Evolutionary conservation across 1,140 invertebrate species (phyloP).

Genomic region (Caerostris darwini): DNA sequence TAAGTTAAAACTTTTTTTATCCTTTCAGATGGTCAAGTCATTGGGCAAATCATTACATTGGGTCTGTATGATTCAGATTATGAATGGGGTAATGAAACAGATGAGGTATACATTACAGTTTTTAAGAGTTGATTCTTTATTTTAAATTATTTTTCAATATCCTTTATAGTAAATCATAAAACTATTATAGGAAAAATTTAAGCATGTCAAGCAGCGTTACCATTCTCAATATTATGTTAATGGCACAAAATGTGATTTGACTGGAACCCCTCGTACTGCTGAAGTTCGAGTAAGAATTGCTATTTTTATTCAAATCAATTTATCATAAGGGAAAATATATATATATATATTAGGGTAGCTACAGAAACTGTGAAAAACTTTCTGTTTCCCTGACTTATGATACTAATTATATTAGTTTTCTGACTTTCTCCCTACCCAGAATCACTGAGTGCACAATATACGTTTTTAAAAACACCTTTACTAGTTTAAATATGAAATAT

Average conservation of each 20-base stretch:
- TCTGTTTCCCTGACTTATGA: neutral
- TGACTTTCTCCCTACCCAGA: neutral
- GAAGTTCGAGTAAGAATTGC: constrained; percentile 82
- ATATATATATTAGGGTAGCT: too few relatives aligned
- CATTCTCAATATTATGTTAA: constrained; percentile 83
- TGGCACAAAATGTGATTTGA: constrained; percentile 83
- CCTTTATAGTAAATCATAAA: neutral
- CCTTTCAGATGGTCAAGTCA: constrained; percentile 82
- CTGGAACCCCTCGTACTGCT: constrained; percentile 81
- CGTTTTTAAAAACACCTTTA: too few relatives aligned
- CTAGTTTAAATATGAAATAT: neutral
- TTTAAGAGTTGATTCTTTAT: neutral
- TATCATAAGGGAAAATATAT: too few relatives aligned
- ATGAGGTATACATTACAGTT: constrained; percentile 58
- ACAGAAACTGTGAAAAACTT: neutral
- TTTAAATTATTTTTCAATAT: neutral
- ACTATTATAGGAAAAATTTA: constrained; percentile 73
- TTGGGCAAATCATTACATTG: constrained; percentile 82
- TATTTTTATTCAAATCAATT: neutral
- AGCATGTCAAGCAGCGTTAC: constrained; percentile 80
- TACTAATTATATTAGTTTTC: neutral
- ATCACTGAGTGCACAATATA: too few relatives aligned
- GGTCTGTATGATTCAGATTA: constrained; percentile 83
- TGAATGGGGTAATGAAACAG: constrained; percentile 82
- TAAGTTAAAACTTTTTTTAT: constrained; percentile 41